phyloP scores from a whole-genome alignment of 1,140 invertebrate genomes.

The Berghia stephanieae region DNA sequence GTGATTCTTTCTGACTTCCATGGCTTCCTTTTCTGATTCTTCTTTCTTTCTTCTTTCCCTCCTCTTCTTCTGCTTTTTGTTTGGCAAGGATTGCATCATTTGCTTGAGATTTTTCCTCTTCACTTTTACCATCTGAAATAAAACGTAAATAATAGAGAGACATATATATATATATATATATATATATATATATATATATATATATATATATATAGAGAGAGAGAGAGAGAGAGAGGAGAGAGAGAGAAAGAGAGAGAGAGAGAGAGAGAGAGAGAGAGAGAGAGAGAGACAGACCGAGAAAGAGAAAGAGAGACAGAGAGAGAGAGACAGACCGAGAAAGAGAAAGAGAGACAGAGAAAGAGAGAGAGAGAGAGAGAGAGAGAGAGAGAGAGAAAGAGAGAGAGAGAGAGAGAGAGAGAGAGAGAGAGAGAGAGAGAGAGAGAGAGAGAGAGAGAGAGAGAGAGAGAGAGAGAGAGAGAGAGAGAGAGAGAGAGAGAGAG shows the following conservation, averaged over 20 bases:
- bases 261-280: slow-evolving; percentile 21
- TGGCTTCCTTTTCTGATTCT: no score
- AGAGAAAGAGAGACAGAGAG: no score
- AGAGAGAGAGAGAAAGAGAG: neutral
- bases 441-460: neutral
- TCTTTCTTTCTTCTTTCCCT: no score
- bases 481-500: slow-evolving; percentile 9
- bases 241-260: slow-evolving; percentile 21
- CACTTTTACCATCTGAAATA: neutral
- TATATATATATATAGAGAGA: no score
- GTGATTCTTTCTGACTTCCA: no score
- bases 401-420: neutral
- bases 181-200: neutral
- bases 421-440: neutral
- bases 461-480: no score
- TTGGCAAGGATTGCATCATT: neutral
- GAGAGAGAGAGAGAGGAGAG: no score
- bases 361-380: neutral
- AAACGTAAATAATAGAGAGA: no score
- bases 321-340: no score
- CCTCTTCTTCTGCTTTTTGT: no score
- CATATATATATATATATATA: neutral
- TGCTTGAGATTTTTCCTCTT: neutral
- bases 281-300: neutral
- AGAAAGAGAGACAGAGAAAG: no score